Percentiles rank a stretch among this genome's conserved stretches.
Conservation (phyloP, 2,888 invertebrate genomes). For the Polylopha cassiicola region DNA sequence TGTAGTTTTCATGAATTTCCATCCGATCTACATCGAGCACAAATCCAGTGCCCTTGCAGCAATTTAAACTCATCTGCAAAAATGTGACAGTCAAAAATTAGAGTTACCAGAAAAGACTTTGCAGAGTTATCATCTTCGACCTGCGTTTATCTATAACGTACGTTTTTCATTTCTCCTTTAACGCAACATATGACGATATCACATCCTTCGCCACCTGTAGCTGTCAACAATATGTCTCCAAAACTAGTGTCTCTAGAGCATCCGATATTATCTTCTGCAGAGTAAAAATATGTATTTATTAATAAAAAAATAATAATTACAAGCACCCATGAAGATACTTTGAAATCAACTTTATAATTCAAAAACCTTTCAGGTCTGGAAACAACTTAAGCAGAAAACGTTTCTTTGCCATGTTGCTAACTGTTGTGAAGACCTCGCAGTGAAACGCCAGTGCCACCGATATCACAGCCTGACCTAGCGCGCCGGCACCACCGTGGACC, state of each 20-base stretch:
- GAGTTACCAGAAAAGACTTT: no score
- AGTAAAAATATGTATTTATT: neutral
- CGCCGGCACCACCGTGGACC: slow-evolving; percentile 24
- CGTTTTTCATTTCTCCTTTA: slow-evolving; percentile 41
- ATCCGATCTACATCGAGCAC: slow-evolving; percentile 23
- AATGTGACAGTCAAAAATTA: neutral
- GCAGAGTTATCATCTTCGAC: no score
- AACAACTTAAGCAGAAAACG: slow-evolving; percentile 24
- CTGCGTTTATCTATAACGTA: slow-evolving; percentile 33
- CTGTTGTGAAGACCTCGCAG: slow-evolving; percentile 26
- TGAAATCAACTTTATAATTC: no score
- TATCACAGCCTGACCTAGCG: slow-evolving; percentile 26
- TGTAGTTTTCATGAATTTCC: slow-evolving; percentile 21
- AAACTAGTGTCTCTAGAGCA: slow-evolving; percentile 48
- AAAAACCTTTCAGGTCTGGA: slow-evolving; percentile 24
- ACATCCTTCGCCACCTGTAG: slow-evolving; percentile 44
- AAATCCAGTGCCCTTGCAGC: slow-evolving; percentile 8
- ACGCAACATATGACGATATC: slow-evolving; percentile 41
- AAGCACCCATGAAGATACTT: neutral
- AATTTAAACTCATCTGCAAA: slow-evolving; percentile 14
- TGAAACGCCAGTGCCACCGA: slow-evolving; percentile 23
- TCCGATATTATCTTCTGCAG: slow-evolving; percentile 47
- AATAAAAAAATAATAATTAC: neutral
- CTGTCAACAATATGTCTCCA: slow-evolving; percentile 38
- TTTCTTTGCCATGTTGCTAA: slow-evolving; percentile 24